Evolutionary conservation across 92 coral and sea anemone species (phyloP), one percentile per base, ranked within the genome.

Genomic region (Isaurus tuberculatus): DNA sequence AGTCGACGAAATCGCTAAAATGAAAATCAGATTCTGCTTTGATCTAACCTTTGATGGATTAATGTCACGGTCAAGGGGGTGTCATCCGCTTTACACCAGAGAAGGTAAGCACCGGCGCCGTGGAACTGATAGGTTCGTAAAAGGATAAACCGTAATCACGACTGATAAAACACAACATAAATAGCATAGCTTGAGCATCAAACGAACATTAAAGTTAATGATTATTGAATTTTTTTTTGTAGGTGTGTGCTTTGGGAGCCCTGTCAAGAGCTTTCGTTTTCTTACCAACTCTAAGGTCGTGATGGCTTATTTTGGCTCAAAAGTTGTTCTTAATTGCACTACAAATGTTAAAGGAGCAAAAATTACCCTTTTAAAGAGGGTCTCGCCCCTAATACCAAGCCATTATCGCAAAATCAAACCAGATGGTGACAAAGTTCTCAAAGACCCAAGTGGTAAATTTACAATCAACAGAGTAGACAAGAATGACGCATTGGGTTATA

Each of bases 241-340:
- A 77, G 82, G 69, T 34, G 30, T 22, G 29, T 33, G 82, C 53
- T n/a, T 57, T 77, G 82, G 82, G 58, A 58, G 8, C 17, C 82
- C 82, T 16, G 27, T 77, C 23, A 60, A 22, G 16, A 58, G 11
- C 0, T 57, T 77, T 58, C 55, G 16, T 9, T 77, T 77, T 55
- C 29, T 63, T 2, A 77, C 26, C 0, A 19, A 34, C 40, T n/a
- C 5, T 36, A 40, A 20, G 25, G 5, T 57, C 49, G 51, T 57
- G 46, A 10, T 28, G 15, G 70, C 82, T 1, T 2, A 55, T 14
- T 77, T 77, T 57, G 82, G 82, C 40, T 67, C 51, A 31, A 34
- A 20, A 8, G 82, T 46, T 3, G 36, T 0, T 5, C 10, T 77
- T 0, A 51, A 77, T 31, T 77, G 82, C 25, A 22, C 33, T 57